Evolutionary conservation across 2,797 vertebrate genomes (phyloP), one percentile per base, ranked within the genome.

Genomic region (Platyrinchus mystaceus): DNA sequence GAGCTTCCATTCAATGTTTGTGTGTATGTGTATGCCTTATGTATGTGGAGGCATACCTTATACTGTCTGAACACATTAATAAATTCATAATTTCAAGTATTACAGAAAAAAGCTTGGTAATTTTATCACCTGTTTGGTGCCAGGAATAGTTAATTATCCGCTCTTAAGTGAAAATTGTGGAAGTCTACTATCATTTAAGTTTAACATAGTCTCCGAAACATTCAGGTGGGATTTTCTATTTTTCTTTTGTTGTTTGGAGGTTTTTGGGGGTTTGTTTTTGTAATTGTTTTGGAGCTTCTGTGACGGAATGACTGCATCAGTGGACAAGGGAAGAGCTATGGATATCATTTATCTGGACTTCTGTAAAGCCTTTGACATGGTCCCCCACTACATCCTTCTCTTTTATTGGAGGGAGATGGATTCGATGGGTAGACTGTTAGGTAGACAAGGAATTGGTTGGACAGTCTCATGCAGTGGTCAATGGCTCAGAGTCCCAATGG

Each of bases 161-260:
- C 14, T 67, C 46, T 26, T 47, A 77, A 53, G 12, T 7, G 8
- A 74, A 94, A 90, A 82, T 32, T 78, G 26, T 52, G 19, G 13
- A 95, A 91, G 41, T 62, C 55, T 92, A 67, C 27, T 27, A 86
- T 74, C 10, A 75, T 62, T 89, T 46, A 84, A 69, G 19, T 43
- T 95, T 79, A 93, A 94, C 84, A 71, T 3, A 28, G 7, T 41
- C 28, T 46, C 27, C 1, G 0, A 77, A 95, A 93, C 39, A 50
- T 39, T 46, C 30, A 39, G 39, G 11, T 34, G 2, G 21, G 26
- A 6, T 34, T 58, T 55, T 4, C 15, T 7, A 5, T 23, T 63
- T 26, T 5, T 2, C 56, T 63, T 85, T 46, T 50, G 12, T n/a
- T 58, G 24, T 21, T 76, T 46, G 15, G 34, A 64, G 56, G 11